Conservation (phyloP, 2,888 invertebrate species). For the Glyphotaelius pellucidus region DNA sequence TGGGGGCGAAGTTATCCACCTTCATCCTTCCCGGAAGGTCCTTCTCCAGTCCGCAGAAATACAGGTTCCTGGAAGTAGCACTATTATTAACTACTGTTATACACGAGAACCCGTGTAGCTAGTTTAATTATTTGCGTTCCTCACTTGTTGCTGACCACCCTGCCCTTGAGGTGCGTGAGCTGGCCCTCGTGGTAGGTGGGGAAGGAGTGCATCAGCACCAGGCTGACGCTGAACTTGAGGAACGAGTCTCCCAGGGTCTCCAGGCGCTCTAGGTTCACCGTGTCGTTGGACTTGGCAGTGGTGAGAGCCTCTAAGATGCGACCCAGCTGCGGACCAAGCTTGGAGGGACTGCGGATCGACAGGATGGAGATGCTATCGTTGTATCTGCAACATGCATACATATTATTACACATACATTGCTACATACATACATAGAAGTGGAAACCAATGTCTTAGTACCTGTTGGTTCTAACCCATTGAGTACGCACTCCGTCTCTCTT, state of each 20-base stretch:
- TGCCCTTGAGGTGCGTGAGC: conserved; percentile 84
- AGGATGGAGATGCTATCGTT: conserved; percentile 71
- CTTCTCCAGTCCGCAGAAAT: conserved; percentile 80
- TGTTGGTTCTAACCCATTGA: no score
- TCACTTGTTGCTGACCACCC: conserved; percentile 88
- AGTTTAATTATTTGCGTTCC: not conserved
- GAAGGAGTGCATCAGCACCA: conserved; percentile 85
- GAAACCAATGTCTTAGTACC: no score
- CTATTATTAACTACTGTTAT: conserved; percentile 36
- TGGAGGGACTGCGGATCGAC: conserved; percentile 64
- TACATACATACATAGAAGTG: no score
- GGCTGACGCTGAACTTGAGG: conserved; percentile 86
- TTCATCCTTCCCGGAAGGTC: conserved; percentile 81
- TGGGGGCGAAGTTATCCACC: conserved; percentile 81
- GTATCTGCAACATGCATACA: conserved; percentile 69
- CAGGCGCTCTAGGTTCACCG: conserved; percentile 87
- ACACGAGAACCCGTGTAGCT: not conserved
- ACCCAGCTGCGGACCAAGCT: conserved; percentile 74
- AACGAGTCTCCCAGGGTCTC: conserved; percentile 95
- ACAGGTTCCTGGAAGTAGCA: conserved; percentile 82
- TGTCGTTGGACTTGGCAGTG: conserved; percentile 84
- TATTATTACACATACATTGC: not conserved
- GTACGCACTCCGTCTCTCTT: no score
- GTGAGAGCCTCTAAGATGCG: conserved; percentile 82
- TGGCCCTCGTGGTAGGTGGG: conserved; percentile 86